Evolutionary conservation across 2,113 vertebrate species (phyloP).

Genomic region (Numenius arquata): DNA sequence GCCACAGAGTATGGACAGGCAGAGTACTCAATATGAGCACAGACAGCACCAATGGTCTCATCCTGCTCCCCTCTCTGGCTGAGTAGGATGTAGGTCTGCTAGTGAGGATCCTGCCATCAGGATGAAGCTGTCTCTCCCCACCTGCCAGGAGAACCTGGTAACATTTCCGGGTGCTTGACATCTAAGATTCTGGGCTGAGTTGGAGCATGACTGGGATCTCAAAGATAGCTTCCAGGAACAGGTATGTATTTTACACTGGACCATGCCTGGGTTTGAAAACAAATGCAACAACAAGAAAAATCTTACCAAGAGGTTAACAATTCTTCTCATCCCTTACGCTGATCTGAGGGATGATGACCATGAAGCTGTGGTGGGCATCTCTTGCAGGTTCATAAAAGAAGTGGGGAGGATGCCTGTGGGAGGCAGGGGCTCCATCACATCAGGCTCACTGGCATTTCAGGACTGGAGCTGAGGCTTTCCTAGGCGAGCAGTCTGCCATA

Average conservation of each 20-base stretch:
- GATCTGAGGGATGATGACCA: neutral
- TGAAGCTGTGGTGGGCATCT: neutral
- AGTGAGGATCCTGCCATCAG: neutral
- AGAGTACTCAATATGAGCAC: neutral
- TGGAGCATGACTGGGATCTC: neutral
- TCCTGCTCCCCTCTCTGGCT: neutral
- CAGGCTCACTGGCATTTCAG: neutral
- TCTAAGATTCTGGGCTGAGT: neutral
- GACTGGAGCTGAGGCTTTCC: neutral
- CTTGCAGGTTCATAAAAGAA: neutral
- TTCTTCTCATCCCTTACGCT: neutral
- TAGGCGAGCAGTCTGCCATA: neutral
- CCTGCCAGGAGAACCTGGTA: neutral
- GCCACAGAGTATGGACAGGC: neutral
- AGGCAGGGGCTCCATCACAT: neutral
- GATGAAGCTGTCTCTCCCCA: neutral
- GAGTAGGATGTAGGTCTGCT: neutral
- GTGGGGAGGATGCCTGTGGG: neutral
- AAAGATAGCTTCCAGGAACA: neutral
- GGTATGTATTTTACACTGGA: neutral
- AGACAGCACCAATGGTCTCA: neutral
- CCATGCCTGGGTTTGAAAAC: neutral
- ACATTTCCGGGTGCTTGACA: neutral
- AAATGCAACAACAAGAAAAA: neutral
- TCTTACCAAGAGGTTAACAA: neutral